Percentiles rank a stretch among this genome's conserved stretches.
Conservation (phyloP, 2,888 invertebrate genomes). For the Eilema depressum region DNA sequence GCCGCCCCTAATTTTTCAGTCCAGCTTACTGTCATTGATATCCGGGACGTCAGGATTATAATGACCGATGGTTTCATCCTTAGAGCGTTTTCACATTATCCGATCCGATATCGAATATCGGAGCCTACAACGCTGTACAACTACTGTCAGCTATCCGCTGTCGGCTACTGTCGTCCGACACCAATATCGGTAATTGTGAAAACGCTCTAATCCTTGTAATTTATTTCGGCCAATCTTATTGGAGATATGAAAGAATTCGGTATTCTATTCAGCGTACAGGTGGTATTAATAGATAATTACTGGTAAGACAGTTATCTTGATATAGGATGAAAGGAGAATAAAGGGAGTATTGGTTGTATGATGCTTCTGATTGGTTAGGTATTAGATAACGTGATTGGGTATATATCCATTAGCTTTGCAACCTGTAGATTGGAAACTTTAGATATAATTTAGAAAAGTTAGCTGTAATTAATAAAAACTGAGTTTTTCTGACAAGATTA, state of each 20-base stretch:
- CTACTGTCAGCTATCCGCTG: too few relatives aligned
- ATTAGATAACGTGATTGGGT: slow-evolving; percentile 3
- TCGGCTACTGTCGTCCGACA: too few relatives aligned
- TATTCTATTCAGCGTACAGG: slow-evolving; percentile 8
- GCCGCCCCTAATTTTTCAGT: slow-evolving; percentile 27
- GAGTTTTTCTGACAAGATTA: too few relatives aligned
- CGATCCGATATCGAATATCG: too few relatives aligned
- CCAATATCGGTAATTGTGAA: too few relatives aligned
- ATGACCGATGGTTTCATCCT: slow-evolving; percentile 47
- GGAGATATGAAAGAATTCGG: slow-evolving; percentile 15
- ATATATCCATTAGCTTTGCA: neutral
- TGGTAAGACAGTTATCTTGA: slow-evolving; percentile 12
- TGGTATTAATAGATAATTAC: slow-evolving; percentile 24
- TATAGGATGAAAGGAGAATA: slow-evolving; percentile 7
- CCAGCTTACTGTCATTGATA: slow-evolving; percentile 43
- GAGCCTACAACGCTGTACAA: too few relatives aligned
- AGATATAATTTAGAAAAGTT: neutral
- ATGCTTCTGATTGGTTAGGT: neutral
- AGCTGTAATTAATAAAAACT: neutral
- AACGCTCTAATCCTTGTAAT: slow-evolving; percentile 46
- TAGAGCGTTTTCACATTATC: too few relatives aligned
- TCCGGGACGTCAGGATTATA: slow-evolving; percentile 50
- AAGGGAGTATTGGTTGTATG: slow-evolving; percentile 6
- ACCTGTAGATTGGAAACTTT: neutral
- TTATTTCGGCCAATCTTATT: slow-evolving; percentile 46